Base-by-base conservation (phyloP, 2,888 invertebrate species). In the Dermolepida albohirtum region DNA sequence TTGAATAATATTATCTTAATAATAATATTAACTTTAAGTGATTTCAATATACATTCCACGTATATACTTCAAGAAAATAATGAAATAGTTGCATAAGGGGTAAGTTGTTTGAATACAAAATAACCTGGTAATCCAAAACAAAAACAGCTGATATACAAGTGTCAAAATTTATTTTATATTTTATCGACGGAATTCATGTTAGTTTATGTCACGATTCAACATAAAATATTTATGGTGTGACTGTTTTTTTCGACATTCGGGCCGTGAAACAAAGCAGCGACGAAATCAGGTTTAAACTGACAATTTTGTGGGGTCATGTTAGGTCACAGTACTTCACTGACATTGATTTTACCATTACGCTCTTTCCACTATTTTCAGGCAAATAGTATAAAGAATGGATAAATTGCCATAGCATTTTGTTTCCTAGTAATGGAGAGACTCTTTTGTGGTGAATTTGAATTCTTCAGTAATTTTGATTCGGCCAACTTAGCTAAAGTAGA, bases 391-490 rank as follows among this genome's bases (percentile, higher is more conserved):
- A 47, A 65, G 29, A 44, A 65, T 65, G 64, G 64, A 47, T 65
- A 52, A 65, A n/a, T 44, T 16, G 59, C 59, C 47, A 39, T 54
- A 54, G 54, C 7, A 22, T 51, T 22, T 51, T 10, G 27, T 16
- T 34, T 40, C 12, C 10, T 51, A 68, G 64, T 59, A 27, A 69
- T 69, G 69, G 69, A 67, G 59, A 69, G 47, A 52, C 57, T 62
- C 49, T 43, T 54, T 27, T 89, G 90, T 81, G 92, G 89, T 76
- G 92, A 90, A 76, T 92, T 95, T 84, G 86, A 88, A 76, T 95
- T 96, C 85, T 90, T 91, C 76, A 92, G 94, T 76, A 91, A 93
- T 82, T 95, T 96, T 86, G 96, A 96, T 84, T 96, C 95, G 49
- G 95, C 94, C 68, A 96, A 96, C 85, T 87, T 96, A 76, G 91